These are phyloP conservation scores for Erythrocercus mccallii DNA, from an alignment of 2,113 vertebrate species.

Conservation along the genomic window DNA sequence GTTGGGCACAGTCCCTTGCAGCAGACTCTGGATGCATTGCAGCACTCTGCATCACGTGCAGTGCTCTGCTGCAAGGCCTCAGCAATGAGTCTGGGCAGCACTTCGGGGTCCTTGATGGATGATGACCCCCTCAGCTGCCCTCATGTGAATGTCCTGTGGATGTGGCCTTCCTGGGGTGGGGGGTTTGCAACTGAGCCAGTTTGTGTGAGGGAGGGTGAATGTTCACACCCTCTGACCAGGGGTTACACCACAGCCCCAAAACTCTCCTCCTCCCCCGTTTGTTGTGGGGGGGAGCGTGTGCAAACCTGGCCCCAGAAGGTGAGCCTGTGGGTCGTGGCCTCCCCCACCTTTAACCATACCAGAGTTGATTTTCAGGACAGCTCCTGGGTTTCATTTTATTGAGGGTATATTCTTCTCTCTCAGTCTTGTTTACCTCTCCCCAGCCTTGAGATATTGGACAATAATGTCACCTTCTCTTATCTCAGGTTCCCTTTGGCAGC, in stretches of 20 bases:
- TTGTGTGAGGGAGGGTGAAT: background rate
- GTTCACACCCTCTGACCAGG: background rate
- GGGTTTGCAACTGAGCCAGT: background rate
- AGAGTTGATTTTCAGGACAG: background rate
- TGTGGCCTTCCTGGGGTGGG: background rate
- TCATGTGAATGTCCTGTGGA: background rate
- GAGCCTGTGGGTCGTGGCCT: background rate
- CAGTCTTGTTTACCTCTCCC: rapidly evolving
- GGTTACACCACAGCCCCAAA: background rate
- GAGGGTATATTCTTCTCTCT: background rate
- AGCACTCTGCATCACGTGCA: rapidly evolving
- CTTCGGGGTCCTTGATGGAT: background rate
- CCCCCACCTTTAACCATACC: rapidly evolving
- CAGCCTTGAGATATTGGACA: background rate
- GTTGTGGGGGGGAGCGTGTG: background rate
- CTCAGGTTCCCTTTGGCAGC: too few relatives aligned
- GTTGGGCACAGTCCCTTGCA: background rate
- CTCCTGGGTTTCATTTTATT: background rate
- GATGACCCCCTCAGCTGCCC: background rate
- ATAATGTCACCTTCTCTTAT: background rate
- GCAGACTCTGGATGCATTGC: too few relatives aligned
- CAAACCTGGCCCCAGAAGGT: background rate
- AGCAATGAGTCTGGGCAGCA: background rate
- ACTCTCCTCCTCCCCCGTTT: background rate
- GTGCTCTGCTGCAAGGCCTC: background rate